Base-by-base conservation (phyloP, 2,797 vertebrate species). In the Echiichthys vipera region DNA sequence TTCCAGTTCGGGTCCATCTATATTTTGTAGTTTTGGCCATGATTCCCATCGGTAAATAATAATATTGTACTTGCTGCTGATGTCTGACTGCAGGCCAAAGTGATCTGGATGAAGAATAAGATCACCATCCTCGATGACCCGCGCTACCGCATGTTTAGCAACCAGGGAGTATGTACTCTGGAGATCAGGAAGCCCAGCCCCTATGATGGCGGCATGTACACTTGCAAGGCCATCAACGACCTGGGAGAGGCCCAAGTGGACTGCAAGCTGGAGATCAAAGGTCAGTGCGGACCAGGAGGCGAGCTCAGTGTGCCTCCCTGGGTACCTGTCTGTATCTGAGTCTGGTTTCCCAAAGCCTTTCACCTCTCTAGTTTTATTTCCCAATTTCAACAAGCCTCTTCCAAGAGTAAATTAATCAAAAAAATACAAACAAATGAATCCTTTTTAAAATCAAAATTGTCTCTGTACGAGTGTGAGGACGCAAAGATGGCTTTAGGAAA, bases 71-170 rank as follows among this genome's bases (percentile, higher is more conserved):
- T 8, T 30, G 8, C 25, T 20, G 74, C 8, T 68, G 4, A 75
- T 62, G 5, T 87, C 76, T 40, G 27, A 80, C 65, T 80, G 63
- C 84, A 99, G 98, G 94, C 98, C 78, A 99, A 98, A 92, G 97
- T 99, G 80, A 95, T 96, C 76, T 99, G 98, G 98, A 95, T 98
- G 97, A 99, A 99, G 91, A 99, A 99, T 88, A 98, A 97, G 92
- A 96, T 99, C 0, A 2, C 65, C 7, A 99, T 99, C 73, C 80
- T 95, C 36, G 96, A 98, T 1, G 97, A 99, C 84, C 97, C 98
- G 0, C 95, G 96, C 81, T 99, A 98, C 90, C 95, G 98, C 77
- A 99, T 98, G 97, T 99, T 99, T 84, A 95, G 96, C 93, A 99
- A 96, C 93, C 98, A 99, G 86, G 98, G 98, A 0, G 98, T 99